Evolutionary conservation across 2,113 vertebrate species (phyloP).

Genomic region (Colinus virginianus): DNA sequence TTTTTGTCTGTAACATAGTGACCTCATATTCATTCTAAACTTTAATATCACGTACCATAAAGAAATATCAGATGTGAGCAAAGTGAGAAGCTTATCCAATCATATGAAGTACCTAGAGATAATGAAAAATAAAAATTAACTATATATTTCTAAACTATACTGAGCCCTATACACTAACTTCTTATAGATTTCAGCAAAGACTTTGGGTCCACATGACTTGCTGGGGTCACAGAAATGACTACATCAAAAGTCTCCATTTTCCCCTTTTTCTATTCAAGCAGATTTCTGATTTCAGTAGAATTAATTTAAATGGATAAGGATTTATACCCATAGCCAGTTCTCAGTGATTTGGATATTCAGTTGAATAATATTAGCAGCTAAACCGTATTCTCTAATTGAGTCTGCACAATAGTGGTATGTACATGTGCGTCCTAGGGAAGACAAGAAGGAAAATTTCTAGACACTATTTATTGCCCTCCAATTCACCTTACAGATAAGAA

Average conservation of each 20-base stretch:
- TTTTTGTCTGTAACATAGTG: not conserved
- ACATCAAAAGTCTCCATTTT: not conserved
- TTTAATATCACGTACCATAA: not conserved
- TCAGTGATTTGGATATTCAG: not conserved
- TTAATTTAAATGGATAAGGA: constrained; percentile 14
- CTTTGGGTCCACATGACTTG: fast-evolving
- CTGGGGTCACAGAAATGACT: not conserved
- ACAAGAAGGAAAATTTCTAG: not conserved
- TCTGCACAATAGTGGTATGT: not conserved
- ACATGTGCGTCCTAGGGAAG: not conserved
- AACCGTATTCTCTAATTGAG: not conserved
- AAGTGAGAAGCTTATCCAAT: not conserved
- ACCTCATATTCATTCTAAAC: not conserved
- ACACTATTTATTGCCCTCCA: not conserved
- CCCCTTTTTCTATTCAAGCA: not conserved
- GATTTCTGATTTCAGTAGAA: constrained; percentile 33
- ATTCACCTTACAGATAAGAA: not conserved
- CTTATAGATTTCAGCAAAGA: not conserved
- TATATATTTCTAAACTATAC: not conserved
- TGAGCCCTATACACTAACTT: not conserved
- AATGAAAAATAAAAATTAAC: not conserved
- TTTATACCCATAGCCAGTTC: not conserved
- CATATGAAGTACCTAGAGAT: not conserved
- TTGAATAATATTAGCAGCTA: not conserved
- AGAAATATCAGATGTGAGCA: not conserved